Percentiles rank a stretch among this genome's conserved stretches.
Evolutionary conservation across 2,888 invertebrate species (phyloP).

Genomic region (Lysandra coridon): DNA sequence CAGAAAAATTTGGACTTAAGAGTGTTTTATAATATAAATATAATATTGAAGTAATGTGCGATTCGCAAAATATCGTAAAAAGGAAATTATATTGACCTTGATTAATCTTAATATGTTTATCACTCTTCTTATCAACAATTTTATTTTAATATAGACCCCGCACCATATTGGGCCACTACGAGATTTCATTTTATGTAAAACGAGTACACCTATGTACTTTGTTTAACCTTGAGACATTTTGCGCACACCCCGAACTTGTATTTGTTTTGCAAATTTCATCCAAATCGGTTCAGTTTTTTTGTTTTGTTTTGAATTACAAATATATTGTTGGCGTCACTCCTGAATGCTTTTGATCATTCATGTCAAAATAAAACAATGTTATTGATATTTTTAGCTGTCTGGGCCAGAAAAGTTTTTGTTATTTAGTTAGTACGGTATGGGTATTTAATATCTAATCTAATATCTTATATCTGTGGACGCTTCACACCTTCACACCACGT

Average conservation of each 20-base stretch:
- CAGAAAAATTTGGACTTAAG: no score
- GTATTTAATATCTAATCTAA: no score
- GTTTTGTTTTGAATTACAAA: constrained; percentile 23
- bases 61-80: no score
- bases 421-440: no score
- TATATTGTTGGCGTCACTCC: not conserved
- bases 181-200: not conserved
- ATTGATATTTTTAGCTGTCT: not conserved
- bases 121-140: no score
- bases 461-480: no score
- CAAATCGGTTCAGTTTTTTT: not conserved
- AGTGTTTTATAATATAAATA: no score
- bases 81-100: no score
- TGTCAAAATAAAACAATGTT: not conserved
- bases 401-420: not conserved
- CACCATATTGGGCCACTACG: not conserved
- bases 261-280: constrained; percentile 25
- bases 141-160: not conserved
- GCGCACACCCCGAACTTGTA: not conserved
- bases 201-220: not conserved
- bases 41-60: no score
- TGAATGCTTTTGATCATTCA: not conserved
- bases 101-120: no score
- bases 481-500: no score
- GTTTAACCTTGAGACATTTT: constrained; percentile 21